Percentiles rank a stretch among this genome's conserved stretches.
phyloP scores from a whole-genome alignment of 1,140 invertebrate species.

The Drosophila parabipectinata region DNA sequence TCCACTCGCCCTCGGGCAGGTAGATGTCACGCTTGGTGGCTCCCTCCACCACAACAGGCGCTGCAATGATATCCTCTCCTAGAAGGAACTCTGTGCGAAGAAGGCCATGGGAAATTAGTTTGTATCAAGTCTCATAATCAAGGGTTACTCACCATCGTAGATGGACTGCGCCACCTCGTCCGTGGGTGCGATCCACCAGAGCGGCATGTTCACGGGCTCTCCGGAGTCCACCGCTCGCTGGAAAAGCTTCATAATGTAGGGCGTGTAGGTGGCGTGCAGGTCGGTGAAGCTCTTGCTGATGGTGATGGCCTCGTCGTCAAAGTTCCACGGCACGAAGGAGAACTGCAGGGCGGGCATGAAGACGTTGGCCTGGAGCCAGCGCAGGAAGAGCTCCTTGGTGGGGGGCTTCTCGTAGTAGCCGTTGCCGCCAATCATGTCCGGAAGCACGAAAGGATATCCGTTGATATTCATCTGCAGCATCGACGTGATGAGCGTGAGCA shows the following conservation, averaged over 20 bases:
- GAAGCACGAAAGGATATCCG: conserved; percentile 93
- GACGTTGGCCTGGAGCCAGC: conserved; percentile 94
- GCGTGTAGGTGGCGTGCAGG: conserved; percentile 88
- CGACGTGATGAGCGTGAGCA: conserved; percentile 91
- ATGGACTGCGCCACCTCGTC: conserved; percentile 88
- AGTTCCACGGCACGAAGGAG: conserved; percentile 95
- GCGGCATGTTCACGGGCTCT: conserved; percentile 91
- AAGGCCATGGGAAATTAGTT: not conserved
- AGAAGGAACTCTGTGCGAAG: conserved; percentile 90
- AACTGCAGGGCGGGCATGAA: conserved; percentile 96
- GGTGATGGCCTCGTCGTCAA: conserved; percentile 88
- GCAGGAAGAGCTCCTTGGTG: conserved; percentile 92
- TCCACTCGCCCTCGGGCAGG: conserved; percentile 90
- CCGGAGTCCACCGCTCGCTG: conserved; percentile 87
- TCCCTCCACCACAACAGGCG: conserved; percentile 90
- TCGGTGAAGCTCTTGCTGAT: conserved; percentile 88
- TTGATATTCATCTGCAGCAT: conserved; percentile 91
- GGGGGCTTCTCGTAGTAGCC: conserved; percentile 88
- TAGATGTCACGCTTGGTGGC: conserved; percentile 89
- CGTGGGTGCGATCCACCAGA: conserved; percentile 95
- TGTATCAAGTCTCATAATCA: not conserved
- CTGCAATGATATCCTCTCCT: conserved; percentile 93
- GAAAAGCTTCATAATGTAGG: conserved; percentile 87
- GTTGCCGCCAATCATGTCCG: conserved; percentile 97
- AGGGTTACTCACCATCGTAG: conserved; percentile 86